Percentiles rank a stretch among this genome's conserved stretches.
Conservation (phyloP, 2,888 invertebrate genomes). For the Habrosyne pyritoides region DNA sequence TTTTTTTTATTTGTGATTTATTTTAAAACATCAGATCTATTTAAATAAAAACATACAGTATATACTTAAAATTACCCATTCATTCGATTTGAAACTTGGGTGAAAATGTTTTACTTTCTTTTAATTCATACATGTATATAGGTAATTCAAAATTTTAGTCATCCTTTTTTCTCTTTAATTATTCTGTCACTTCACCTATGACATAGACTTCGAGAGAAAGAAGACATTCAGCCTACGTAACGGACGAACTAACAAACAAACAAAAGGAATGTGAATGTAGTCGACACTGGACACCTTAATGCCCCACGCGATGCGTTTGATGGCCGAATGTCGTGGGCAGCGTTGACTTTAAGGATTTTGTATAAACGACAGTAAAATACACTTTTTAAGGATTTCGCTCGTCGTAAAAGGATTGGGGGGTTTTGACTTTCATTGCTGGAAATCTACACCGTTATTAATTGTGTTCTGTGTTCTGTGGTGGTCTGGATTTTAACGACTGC, state of each 20-base stretch:
- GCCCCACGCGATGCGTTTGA: constrained; percentile 51
- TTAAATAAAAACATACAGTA: too few relatives aligned
- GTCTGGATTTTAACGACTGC: not conserved
- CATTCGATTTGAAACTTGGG: too few relatives aligned
- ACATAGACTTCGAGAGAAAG: constrained; percentile 18
- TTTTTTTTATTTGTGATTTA: too few relatives aligned
- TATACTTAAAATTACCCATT: too few relatives aligned
- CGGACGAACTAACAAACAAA: constrained; percentile 45
- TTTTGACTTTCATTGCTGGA: constrained; percentile 4
- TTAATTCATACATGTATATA: too few relatives aligned
- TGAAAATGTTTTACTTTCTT: too few relatives aligned
- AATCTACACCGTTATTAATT: not conserved
- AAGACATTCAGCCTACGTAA: constrained; percentile 42
- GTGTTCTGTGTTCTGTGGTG: constrained; percentile 1
- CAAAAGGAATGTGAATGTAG: constrained; percentile 51
- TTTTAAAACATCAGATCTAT: too few relatives aligned
- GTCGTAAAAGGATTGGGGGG: constrained; percentile 5
- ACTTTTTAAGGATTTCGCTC: constrained; percentile 7
- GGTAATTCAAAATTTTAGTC: too few relatives aligned
- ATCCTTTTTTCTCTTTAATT: too few relatives aligned
- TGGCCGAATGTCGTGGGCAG: constrained; percentile 30
- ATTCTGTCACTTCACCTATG: constrained; percentile 21
- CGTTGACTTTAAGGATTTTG: constrained; percentile 15
- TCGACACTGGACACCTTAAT: constrained; percentile 53
- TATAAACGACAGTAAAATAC: constrained; percentile 13